Evolutionary conservation across 2,888 invertebrate genomes (phyloP), one percentile per base, ranked within the genome.

Genomic region (Sphaeridia pumilis): DNA sequence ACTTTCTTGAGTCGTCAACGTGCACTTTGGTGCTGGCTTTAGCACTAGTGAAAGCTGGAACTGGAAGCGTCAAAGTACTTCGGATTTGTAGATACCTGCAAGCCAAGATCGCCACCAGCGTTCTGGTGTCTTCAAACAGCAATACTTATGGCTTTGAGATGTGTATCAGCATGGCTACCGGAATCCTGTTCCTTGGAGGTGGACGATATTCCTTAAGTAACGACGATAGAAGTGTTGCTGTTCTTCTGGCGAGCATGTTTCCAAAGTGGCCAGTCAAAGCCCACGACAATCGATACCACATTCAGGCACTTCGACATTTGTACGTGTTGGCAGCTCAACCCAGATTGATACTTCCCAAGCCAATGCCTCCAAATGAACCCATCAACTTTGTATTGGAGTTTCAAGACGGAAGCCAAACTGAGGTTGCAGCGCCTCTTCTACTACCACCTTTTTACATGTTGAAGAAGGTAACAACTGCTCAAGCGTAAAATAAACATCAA

Each of bases 191-290:
- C 72, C 74, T 98, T 46, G 95, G 95, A 5, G 93, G 92, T 22
- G 94, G 97, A 1, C 80, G 89, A 60, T 89, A 82, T 60, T 86
- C 87, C 0, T 74, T 90, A 26, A 80, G 84, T 14, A 85, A 89
- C 48, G 80, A 84, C 2, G 84, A 89, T 2, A 79, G 81, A 31
- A 83, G 92, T 0, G 80, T 97, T 7, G 95, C 93, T 0, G 88
- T 92, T 0, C 73, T 97, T 56, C 74, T 98, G 38, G 87, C 89
- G 65, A 87, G 97, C 0, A 84, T 95, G 70, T 98, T 92, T 72
- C 98, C 98, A 0, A 92, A 94, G 70, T 95, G 92, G 72, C 94
- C 95, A 20, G 89, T 86, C 1, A 92, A 93, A 68, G 90, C 92
- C 66, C 89, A 88, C 68, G 97, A 98, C 67, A 97, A 97, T 70